These are phyloP conservation scores for Shinisaurus crocodilurus DNA, from an alignment of 2,113 vertebrate genomes.

Conservation along the genomic window DNA sequence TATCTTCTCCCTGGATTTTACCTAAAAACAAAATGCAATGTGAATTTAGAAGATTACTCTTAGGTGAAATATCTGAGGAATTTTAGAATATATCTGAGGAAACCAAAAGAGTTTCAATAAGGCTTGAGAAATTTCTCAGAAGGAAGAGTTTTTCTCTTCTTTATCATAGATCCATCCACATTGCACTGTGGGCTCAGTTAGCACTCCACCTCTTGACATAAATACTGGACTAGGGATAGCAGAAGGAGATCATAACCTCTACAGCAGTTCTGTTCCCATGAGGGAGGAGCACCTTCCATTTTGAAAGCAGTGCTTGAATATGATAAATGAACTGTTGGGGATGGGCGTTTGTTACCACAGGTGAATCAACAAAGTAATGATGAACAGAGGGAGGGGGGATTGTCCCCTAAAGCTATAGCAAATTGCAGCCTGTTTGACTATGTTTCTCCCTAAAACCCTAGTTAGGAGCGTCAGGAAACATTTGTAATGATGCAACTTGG, in stretches of 20 bases:
- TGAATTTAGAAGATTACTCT: background rate
- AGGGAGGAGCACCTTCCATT: background rate
- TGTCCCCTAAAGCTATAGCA: constrained; percentile 18
- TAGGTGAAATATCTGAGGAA: background rate
- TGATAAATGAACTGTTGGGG: constrained; percentile 11
- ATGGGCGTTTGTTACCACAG: background rate
- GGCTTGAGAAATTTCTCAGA: background rate
- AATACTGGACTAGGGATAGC: background rate
- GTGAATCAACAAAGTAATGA: constrained; percentile 16
- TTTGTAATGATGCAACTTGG: constrained; percentile 28
- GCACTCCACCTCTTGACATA: background rate
- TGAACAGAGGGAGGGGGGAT: background rate
- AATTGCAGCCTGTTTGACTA: constrained; percentile 20
- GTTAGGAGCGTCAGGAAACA: constrained; percentile 39
- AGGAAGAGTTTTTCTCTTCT: background rate
- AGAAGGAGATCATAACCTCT: background rate
- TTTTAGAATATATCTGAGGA: background rate
- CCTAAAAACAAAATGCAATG: fast-evolving
- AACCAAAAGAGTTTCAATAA: background rate
- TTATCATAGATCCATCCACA: background rate
- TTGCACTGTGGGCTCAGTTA: background rate
- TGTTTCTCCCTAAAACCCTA: constrained; percentile 5
- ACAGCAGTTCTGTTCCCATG: background rate
- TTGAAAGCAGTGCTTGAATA: background rate
- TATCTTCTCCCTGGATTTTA: background rate